Base-by-base conservation (phyloP, 2,888 invertebrate genomes). In the Chloroclystis v-ata region DNA sequence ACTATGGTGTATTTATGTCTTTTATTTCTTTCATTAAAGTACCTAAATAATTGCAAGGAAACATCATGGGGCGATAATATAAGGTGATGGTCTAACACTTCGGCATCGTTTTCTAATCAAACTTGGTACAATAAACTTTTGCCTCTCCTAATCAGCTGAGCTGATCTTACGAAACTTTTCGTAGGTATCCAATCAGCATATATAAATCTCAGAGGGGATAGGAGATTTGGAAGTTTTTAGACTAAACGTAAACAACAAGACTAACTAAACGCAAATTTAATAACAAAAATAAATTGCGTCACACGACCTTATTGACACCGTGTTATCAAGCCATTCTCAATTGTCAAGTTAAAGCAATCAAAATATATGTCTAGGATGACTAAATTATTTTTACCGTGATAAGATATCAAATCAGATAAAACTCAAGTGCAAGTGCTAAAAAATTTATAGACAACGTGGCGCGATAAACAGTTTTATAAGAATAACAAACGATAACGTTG, bases 71-170 rank as follows among this genome's bases (percentile, higher is more conserved):
- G 57, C 59, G 69, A 69, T 72, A 72, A 70, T 69, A 67, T 61
- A 46, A 30, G 46, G 63, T 67, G 66, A 57, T 54, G 65, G 65
- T 64, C 58, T 59, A 59, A 56, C 65, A 59, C 59, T 63, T 67
- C 63, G 63, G 65, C 66, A 72, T 75, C 71, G 72, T 72, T 72
- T 72, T 74, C 75, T 74, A 78, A 78, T 80, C 77, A 75, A 78
- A 80, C 67, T 78, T 78, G 60, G 45, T 61, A 70, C 75, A 73
- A 75, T 77, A 73, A 75, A 75, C 68, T 73, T 69, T 59, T 63
- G 66, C 69, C 53, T 46, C 70, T 75, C 68, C 72, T 76, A 76
- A 77, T 77, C 77, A 78, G 58, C 58, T 50, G 51, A 47, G 59
- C 50, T 65, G 65, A 63, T 69, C 57, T 57, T 49, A 47, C 52